These are phyloP conservation scores for Drosophila imparisetae DNA, from an alignment of 2,888 invertebrate species.

Conservation along the genomic window DNA sequence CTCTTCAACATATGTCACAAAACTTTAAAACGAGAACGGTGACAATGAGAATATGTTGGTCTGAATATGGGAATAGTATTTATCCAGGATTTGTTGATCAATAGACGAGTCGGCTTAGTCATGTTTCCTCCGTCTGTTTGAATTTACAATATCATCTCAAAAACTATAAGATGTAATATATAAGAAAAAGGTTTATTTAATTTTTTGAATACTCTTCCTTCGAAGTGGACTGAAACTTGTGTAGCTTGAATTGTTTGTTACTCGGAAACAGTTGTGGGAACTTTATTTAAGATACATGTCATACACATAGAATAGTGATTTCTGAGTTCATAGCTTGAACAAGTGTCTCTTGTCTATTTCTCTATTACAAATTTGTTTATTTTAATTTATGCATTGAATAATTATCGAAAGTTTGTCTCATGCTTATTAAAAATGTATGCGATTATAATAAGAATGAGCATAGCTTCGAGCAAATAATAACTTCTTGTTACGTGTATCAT, in stretches of 20 bases:
- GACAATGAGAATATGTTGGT: background rate
- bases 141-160: background rate
- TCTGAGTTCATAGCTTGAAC: background rate
- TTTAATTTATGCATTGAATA: background rate
- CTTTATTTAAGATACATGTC: background rate
- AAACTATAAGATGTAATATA: background rate
- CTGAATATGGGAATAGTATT: background rate
- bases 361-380: background rate
- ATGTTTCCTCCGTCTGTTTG: background rate
- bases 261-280: background rate
- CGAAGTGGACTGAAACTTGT: background rate
- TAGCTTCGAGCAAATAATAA: background rate
- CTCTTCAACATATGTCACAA: conserved; percentile 56
- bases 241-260: background rate
- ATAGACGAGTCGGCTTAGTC: background rate
- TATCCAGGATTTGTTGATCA: background rate
- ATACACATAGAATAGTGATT: too few species aligned
- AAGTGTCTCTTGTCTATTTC: background rate
- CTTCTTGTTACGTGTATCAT: background rate
- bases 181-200: background rate
- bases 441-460: too few species aligned
- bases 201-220: background rate
- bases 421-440: too few species aligned
- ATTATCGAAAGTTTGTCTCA: background rate
- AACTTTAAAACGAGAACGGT: conserved; percentile 29